Percentiles rank a stretch among this genome's conserved stretches.
Conservation (phyloP, 1,140 invertebrate species). For the Drosophila melanica region DNA sequence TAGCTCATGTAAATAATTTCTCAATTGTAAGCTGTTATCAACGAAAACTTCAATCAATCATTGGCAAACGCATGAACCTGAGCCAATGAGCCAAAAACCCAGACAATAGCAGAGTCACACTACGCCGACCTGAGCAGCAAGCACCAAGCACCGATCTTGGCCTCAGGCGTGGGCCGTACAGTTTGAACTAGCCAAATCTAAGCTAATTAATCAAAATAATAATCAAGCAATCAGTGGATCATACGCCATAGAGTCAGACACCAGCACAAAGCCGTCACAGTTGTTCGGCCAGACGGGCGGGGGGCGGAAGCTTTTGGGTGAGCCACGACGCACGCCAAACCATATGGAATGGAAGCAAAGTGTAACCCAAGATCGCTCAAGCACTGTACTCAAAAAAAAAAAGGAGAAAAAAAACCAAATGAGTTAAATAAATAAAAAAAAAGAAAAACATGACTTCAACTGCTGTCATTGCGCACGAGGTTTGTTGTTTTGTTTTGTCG, state of each 20-base stretch:
- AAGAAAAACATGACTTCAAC: slow-evolving; percentile 70
- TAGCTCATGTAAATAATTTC: slow-evolving; percentile 83
- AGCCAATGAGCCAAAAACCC: slow-evolving; percentile 45
- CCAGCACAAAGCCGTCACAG: slow-evolving; percentile 29
- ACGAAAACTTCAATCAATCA: slow-evolving; percentile 81
- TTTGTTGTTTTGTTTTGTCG: slow-evolving; percentile 44
- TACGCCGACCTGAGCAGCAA: not conserved
- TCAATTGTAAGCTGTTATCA: slow-evolving; percentile 82
- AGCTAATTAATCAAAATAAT: slow-evolving; percentile 83
- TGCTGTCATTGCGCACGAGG: slow-evolving; percentile 76
- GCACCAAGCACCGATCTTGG: slow-evolving; percentile 29
- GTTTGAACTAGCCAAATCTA: slow-evolving; percentile 82
- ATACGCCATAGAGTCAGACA: slow-evolving; percentile 57
- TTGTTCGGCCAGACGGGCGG: not conserved
- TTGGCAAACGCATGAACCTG: slow-evolving; percentile 75
- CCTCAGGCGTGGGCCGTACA: slow-evolving; percentile 72
- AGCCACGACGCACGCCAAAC: slow-evolving; percentile 79
- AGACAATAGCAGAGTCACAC: slow-evolving; percentile 57
- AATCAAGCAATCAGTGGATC: slow-evolving; percentile 82
- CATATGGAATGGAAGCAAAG: slow-evolving; percentile 51
- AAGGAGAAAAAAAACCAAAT: slow-evolving; percentile 19
- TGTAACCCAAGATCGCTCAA: slow-evolving; percentile 52
- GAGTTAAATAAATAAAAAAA: slow-evolving; percentile 5
- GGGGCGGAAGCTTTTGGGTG: slow-evolving; percentile 34
- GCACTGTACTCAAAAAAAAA: slow-evolving; percentile 24